Percentiles rank a stretch among this genome's conserved stretches.
Conservation (phyloP, 2,888 invertebrate species). For the Pogonocherus hispidulus region DNA sequence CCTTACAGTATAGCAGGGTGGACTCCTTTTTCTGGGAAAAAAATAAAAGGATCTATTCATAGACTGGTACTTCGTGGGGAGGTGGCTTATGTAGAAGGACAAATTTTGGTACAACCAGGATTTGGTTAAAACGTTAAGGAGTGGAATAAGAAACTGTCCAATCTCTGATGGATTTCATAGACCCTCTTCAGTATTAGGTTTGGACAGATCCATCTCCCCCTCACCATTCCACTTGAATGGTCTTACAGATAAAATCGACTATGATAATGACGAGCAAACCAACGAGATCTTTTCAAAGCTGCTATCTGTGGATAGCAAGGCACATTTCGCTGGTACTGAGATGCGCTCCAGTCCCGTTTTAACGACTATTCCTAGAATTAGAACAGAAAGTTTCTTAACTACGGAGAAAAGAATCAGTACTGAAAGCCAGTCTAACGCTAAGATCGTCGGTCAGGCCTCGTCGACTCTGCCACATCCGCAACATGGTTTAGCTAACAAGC, state of each 20-base stretch:
- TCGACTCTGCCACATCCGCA: slow-evolving; percentile 55
- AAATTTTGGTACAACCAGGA: slow-evolving; percentile 88
- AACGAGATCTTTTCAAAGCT: slow-evolving; percentile 72
- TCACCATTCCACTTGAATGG: slow-evolving; percentile 41
- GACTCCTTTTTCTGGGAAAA: slow-evolving; percentile 94
- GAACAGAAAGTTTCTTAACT: slow-evolving; percentile 58
- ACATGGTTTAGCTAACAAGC: slow-evolving; percentile 81
- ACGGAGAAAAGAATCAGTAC: slow-evolving; percentile 56
- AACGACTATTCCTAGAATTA: slow-evolving; percentile 58
- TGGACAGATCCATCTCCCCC: slow-evolving; percentile 71
- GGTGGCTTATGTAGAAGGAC: slow-evolving; percentile 95
- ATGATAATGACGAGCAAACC: slow-evolving; percentile 70
- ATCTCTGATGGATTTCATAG: slow-evolving; percentile 58
- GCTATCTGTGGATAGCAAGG: slow-evolving; percentile 65
- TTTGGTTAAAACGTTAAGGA: slow-evolving; percentile 90
- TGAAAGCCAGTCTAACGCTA: slow-evolving; percentile 33
- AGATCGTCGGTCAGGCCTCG: slow-evolving; percentile 44
- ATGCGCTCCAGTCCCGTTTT: slow-evolving; percentile 49
- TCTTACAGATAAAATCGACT: slow-evolving; percentile 49
- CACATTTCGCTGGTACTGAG: slow-evolving; percentile 71
- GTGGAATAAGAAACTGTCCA: slow-evolving; percentile 75
- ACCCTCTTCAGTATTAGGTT: slow-evolving; percentile 68
- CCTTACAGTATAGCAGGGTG: slow-evolving; percentile 93
- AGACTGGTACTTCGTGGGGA: slow-evolving; percentile 99
- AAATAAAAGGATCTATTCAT: slow-evolving; percentile 84